Evolutionary conservation across 2,797 vertebrate species (phyloP).

Genomic region (Sebastes umbrosus): DNA sequence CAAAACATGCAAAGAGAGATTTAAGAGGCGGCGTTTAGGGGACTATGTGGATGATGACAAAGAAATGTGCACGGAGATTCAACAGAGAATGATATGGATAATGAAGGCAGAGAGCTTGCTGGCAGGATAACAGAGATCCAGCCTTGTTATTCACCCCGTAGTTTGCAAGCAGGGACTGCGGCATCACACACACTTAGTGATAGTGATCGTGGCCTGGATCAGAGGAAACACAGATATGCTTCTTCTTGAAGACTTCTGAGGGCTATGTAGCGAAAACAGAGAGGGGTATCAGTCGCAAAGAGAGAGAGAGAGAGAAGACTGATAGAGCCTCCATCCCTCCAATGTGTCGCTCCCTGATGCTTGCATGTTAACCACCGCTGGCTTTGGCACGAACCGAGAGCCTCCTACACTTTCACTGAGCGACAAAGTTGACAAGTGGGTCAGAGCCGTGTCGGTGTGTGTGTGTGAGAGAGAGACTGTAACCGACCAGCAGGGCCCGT

Average conservation of each 20-base stretch:
- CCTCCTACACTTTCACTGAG: constrained; percentile 68
- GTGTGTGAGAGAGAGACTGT: constrained; percentile 13
- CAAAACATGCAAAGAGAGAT: constrained; percentile 28
- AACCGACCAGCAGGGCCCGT: constrained; percentile 34
- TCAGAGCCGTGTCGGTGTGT: constrained; percentile 35
- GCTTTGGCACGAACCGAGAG: constrained; percentile 72
- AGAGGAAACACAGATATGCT: constrained; percentile 63
- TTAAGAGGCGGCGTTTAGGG: not conserved
- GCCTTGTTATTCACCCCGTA: constrained; percentile 44
- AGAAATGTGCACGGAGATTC: not conserved
- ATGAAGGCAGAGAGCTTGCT: not conserved
- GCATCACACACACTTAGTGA: constrained; percentile 44
- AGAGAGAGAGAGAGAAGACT: constrained; percentile 35
- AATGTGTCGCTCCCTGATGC: constrained; percentile 64
- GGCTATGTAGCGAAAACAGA: constrained; percentile 59
- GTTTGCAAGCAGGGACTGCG: constrained; percentile 31
- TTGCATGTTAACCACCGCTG: constrained; percentile 68
- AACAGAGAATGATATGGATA: constrained; percentile 1
- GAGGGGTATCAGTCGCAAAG: constrained; percentile 47
- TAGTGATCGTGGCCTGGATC: constrained; percentile 64
- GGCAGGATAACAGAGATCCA: constrained; percentile 27
- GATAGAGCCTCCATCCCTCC: constrained; percentile 76
- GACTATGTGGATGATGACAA: not conserved
- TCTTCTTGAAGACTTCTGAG: constrained; percentile 63
- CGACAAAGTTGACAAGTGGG: constrained; percentile 57